Evolutionary conservation across 2,797 vertebrate species (phyloP).

Genomic region (Arrhamphus sclerolepis): DNA sequence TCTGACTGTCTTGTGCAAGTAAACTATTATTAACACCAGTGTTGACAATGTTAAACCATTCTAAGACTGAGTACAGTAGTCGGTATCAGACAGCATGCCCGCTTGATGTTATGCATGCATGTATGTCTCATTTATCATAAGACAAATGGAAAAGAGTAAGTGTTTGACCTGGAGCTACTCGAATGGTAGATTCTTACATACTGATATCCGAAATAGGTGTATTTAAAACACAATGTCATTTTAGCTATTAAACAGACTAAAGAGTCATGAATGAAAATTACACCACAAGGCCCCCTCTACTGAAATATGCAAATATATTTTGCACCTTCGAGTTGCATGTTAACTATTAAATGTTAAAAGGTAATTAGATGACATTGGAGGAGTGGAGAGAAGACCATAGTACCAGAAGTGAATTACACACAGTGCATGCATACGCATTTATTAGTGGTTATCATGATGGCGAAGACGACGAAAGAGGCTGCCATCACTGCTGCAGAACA

Average conservation of each 20-base stretch:
- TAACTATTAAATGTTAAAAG: neutral
- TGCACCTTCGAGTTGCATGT: too few species aligned
- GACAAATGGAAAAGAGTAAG: too few species aligned
- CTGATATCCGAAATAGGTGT: neutral
- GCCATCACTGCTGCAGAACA: conserved; percentile 22
- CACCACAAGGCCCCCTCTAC: too few species aligned
- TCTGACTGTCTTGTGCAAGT: conserved; percentile 8
- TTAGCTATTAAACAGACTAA: neutral
- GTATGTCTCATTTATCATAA: too few species aligned
- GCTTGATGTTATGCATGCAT: too few species aligned
- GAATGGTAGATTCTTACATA: too few species aligned
- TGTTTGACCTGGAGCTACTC: too few species aligned
- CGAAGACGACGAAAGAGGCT: conserved; percentile 17
- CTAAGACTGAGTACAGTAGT: neutral
- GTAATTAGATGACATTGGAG: neutral
- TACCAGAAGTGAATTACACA: neutral
- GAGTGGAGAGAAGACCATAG: neutral
- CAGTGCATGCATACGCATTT: neutral
- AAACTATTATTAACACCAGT: conserved; percentile 37
- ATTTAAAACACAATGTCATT: neutral
- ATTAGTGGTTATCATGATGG: neutral
- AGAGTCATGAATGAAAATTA: too few species aligned
- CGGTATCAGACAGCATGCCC: too few species aligned
- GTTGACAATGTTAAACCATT: conserved; percentile 38
- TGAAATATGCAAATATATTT: too few species aligned